phyloP scores from a whole-genome alignment of 2,113 vertebrate species.

The Origma solitaria region DNA sequence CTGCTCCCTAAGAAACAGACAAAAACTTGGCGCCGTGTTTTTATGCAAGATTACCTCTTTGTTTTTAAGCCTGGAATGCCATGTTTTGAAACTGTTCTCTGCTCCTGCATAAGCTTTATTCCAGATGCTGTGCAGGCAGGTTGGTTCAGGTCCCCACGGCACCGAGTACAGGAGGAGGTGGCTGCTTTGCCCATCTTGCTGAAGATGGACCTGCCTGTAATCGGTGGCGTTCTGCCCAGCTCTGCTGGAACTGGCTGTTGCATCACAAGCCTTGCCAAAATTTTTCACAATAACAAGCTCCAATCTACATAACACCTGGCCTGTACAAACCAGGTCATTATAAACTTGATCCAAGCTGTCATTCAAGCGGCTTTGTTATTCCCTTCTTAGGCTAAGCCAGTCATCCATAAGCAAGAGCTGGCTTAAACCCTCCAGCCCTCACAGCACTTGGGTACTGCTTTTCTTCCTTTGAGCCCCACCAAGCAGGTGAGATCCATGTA shows the following conservation, averaged over 20 bases:
- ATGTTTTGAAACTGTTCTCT: background rate
- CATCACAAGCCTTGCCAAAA: constrained; percentile 68
- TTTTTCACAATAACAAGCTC: constrained; percentile 74
- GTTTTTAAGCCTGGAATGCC: background rate
- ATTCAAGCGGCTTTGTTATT: constrained; percentile 70
- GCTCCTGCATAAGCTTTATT: constrained; percentile 8
- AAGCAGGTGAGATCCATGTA: background rate
- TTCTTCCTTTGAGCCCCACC: background rate
- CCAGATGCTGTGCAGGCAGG: constrained; percentile 42
- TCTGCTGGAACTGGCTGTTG: constrained; percentile 60
- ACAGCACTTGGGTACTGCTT: background rate
- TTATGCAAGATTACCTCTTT: background rate
- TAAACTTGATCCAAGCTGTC: constrained; percentile 74
- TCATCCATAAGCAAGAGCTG: constrained; percentile 7
- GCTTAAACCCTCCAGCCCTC: background rate
- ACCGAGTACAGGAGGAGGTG: background rate
- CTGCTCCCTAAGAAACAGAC: background rate
- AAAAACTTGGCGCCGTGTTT: background rate
- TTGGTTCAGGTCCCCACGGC: constrained; percentile 44
- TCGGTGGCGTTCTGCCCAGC: constrained; percentile 71
- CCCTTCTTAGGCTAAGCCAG: constrained; percentile 32
- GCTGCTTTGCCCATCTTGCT: constrained; percentile 46
- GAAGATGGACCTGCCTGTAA: constrained; percentile 59
- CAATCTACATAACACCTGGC: constrained; percentile 80
- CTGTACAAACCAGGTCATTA: constrained; percentile 77